Conservation (phyloP, 2,113 vertebrate genomes). For the Nibea coibor region DNA sequence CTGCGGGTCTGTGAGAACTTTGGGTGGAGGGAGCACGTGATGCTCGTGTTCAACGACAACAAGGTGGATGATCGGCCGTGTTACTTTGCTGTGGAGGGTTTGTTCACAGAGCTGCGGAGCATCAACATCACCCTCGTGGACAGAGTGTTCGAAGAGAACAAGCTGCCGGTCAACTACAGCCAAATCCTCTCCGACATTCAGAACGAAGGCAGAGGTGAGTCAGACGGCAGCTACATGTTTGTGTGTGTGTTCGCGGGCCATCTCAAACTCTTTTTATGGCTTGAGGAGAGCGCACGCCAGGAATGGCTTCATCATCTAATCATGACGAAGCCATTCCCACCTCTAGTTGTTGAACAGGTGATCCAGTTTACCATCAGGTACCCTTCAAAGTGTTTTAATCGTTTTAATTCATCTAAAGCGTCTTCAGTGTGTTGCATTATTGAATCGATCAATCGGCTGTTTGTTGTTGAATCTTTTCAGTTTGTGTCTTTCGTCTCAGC, state of each 20-base stretch:
- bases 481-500: not conserved
- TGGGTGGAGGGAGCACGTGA: slow-evolving; percentile 86
- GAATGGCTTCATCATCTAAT: too few species aligned
- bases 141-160: slow-evolving; percentile 83
- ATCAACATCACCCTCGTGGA: slow-evolving; percentile 86
- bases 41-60: slow-evolving; percentile 89
- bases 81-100: slow-evolving; percentile 91
- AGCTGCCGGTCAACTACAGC: slow-evolving; percentile 81
- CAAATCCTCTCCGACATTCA: slow-evolving; percentile 84
- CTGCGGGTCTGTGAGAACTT: slow-evolving; percentile 87
- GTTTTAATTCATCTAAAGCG: not conserved
- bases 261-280: too few species aligned
- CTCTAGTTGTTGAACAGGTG: too few species aligned
- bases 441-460: not conserved
- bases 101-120: slow-evolving; percentile 83
- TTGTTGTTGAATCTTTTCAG: not conserved
- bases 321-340: too few species aligned
- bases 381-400: not conserved
- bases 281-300: too few species aligned
- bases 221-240: not conserved
- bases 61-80: slow-evolving; percentile 86
- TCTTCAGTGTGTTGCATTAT: not conserved
- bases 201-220: slow-evolving; percentile 85
- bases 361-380: too few species aligned
- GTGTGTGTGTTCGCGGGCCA: not conserved